These are phyloP conservation scores for Crotalus viridis DNA, from an alignment of 2,113 vertebrate species.

Conservation along the genomic window DNA sequence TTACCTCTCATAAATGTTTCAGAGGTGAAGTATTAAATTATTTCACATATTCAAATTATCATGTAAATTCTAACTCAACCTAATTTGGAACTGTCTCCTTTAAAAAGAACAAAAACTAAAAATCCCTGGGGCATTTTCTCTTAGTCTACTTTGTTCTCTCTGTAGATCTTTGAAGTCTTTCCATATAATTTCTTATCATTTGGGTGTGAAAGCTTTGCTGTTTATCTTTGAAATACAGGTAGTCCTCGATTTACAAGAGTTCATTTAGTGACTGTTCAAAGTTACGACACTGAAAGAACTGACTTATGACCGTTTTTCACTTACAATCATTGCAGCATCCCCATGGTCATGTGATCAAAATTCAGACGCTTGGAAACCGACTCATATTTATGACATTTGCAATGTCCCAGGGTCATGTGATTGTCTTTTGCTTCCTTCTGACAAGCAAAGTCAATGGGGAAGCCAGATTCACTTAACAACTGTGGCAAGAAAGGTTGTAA, in stretches of 20 bases:
- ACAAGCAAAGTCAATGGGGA: neutral
- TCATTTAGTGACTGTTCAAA: too few species aligned
- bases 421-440: neutral
- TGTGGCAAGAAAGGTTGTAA: neutral
- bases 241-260: too few species aligned
- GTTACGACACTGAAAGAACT: too few species aligned
- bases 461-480: neutral
- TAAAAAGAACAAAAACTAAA: neutral
- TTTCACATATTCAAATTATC: neutral
- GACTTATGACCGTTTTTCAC: too few species aligned
- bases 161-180: neutral
- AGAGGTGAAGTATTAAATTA: neutral
- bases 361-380: neutral
- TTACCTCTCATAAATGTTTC: neutral
- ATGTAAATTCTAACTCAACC: neutral
- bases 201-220: neutral
- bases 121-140: neutral
- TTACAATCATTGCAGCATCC: too few species aligned
- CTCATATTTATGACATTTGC: neutral
- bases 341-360: neutral
- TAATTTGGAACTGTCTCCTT: neutral
- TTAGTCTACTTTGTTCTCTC: neutral
- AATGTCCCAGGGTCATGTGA: neutral
- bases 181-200: neutral
- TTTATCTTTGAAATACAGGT: neutral